Evolutionary conservation across 2,797 vertebrate genomes (phyloP).

Genomic region (Semotilus atromaculatus): DNA sequence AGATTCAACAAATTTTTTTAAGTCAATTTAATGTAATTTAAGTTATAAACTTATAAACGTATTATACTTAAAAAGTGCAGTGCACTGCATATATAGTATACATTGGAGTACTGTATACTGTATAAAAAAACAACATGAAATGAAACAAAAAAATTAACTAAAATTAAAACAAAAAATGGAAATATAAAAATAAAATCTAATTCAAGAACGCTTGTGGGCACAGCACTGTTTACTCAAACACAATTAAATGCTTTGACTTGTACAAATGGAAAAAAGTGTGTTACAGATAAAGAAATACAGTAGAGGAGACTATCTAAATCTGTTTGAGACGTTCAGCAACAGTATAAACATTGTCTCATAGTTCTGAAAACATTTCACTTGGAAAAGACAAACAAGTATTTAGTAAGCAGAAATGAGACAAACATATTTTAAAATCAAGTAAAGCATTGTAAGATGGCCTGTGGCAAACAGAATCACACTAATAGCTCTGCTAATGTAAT

Average conservation of each 20-base stretch:
- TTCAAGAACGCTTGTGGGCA: background rate
- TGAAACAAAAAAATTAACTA: no score
- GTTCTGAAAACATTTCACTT: background rate
- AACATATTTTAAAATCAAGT: background rate
- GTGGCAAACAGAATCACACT: conserved; percentile 6
- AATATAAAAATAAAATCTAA: no score
- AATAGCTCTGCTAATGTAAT: conserved; percentile 22
- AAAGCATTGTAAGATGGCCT: background rate
- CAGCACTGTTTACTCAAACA: background rate
- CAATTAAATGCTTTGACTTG: background rate
- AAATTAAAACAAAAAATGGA: no score
- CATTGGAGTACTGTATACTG: no score
- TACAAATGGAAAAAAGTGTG: background rate
- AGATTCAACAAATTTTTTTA: no score
- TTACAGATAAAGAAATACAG: background rate
- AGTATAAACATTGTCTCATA: background rate
- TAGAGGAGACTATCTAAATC: background rate
- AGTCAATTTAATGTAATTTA: no score
- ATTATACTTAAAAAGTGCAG: no score
- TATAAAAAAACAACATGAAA: no score
- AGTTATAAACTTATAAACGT: no score
- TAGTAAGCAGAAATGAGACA: background rate
- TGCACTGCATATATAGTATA: no score
- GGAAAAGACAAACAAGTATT: background rate
- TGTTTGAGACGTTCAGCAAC: background rate